These are phyloP conservation scores for Epizoanthus rinbou DNA, from an alignment of 92 coral and sea anemone species.

Conservation along the genomic window DNA sequence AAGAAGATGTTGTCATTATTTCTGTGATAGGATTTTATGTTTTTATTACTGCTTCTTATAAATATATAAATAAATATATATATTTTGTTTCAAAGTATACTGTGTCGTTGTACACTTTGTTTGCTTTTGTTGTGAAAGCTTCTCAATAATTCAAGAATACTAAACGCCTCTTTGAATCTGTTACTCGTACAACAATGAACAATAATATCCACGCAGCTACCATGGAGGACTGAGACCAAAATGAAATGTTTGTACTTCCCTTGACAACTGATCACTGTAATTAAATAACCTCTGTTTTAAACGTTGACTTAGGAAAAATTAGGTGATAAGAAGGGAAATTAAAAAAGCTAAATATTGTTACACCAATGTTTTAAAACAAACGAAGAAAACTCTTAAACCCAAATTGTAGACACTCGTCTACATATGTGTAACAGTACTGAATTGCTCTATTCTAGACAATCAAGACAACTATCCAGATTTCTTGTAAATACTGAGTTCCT, in stretches of 20 bases:
- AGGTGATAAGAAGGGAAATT: conserved; percentile 28
- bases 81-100: not conserved
- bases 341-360: not conserved
- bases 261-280: conserved; percentile 28
- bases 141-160: conserved; percentile 15
- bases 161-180: not conserved
- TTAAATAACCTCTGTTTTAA: conserved; percentile 15
- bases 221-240: not conserved
- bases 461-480: not conserved
- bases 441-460: not conserved
- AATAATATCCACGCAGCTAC: not conserved
- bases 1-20: not conserved
- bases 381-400: not conserved
- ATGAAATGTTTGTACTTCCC: conserved; percentile 15
- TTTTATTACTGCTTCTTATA: not conserved
- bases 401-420: not conserved
- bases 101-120: not conserved
- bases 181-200: not conserved
- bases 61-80: not conserved
- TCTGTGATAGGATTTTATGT: not conserved
- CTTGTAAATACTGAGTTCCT: no score
- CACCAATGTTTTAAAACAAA: not conserved
- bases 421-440: not conserved
- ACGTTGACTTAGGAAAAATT: not conserved
- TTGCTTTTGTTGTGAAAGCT: conserved; percentile 2